Conservation (phyloP, 2,888 invertebrate species). For the Bellardia pandia region DNA sequence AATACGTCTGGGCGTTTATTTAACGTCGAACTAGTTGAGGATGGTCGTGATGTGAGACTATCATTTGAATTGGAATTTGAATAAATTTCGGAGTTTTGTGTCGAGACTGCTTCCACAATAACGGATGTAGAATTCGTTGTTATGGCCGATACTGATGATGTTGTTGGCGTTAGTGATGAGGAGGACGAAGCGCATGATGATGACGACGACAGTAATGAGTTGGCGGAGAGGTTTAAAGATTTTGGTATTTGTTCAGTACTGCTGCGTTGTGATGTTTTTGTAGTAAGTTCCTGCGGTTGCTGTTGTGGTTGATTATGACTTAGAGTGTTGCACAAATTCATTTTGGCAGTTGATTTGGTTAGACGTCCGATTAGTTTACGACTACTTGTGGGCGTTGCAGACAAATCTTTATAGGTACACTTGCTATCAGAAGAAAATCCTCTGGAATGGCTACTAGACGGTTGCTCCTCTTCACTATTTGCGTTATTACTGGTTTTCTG, state of each 20-base stretch:
- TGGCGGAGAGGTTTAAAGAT: constrained; percentile 62
- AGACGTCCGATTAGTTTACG: constrained; percentile 81
- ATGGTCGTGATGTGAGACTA: constrained; percentile 76
- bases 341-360: constrained; percentile 84
- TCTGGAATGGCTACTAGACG: constrained; percentile 78
- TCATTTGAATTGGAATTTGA: constrained; percentile 83
- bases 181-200: constrained; percentile 48
- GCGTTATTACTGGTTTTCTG: constrained; percentile 27
- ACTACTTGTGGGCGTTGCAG: constrained; percentile 84
- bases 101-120: constrained; percentile 75
- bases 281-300: constrained; percentile 58
- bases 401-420: constrained; percentile 82
- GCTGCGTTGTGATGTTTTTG: constrained; percentile 60
- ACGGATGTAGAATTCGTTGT: constrained; percentile 71
- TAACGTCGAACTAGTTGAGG: constrained; percentile 75
- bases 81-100: constrained; percentile 76
- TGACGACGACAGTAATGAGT: constrained; percentile 44
- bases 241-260: constrained; percentile 66
- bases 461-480: constrained; percentile 78
- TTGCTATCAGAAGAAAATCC: constrained; percentile 82
- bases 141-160: constrained; percentile 26
- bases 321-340: constrained; percentile 82
- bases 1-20: constrained; percentile 58
- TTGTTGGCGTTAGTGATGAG: constrained; percentile 24
- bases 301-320: constrained; percentile 76